These are phyloP conservation scores for Nephrotoma guestfalica DNA, from an alignment of 2,888 invertebrate genomes.

Conservation along the genomic window DNA sequence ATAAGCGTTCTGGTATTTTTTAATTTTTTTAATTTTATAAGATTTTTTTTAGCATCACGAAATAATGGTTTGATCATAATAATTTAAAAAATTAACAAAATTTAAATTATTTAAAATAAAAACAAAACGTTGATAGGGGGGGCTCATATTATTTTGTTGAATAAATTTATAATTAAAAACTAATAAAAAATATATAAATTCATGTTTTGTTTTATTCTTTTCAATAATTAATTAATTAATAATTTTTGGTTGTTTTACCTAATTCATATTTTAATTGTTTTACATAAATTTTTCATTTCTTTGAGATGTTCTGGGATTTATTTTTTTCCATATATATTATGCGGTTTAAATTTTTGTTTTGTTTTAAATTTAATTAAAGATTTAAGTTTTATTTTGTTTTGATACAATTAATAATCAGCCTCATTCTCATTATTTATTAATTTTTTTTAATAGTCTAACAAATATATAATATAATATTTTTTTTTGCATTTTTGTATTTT, in stretches of 20 bases:
- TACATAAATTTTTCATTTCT: background rate
- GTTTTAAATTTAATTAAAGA: background rate
- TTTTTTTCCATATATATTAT: background rate
- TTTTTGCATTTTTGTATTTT: conserved; percentile 15
- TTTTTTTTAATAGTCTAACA: background rate
- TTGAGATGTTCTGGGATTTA: background rate
- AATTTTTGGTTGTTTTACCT: background rate
- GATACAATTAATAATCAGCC: conserved; percentile 6
- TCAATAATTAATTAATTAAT: background rate
- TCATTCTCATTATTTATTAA: conserved; percentile 7
- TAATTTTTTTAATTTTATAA: background rate
- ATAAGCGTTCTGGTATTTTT: conserved; percentile 5
- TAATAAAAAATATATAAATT: background rate
- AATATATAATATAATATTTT: conserved; percentile 1
- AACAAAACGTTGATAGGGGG: background rate
- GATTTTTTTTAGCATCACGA: background rate
- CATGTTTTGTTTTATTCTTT: background rate
- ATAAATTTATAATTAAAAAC: background rate
- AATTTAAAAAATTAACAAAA: background rate
- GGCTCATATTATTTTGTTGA: background rate
- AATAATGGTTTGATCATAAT: background rate
- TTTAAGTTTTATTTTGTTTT: background rate
- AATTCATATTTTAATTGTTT: background rate
- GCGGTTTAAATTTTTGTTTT: background rate
- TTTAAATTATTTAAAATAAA: background rate